These are phyloP conservation scores for Limosa lapponica DNA, from an alignment of 2,797 vertebrate species.

Conservation along the genomic window DNA sequence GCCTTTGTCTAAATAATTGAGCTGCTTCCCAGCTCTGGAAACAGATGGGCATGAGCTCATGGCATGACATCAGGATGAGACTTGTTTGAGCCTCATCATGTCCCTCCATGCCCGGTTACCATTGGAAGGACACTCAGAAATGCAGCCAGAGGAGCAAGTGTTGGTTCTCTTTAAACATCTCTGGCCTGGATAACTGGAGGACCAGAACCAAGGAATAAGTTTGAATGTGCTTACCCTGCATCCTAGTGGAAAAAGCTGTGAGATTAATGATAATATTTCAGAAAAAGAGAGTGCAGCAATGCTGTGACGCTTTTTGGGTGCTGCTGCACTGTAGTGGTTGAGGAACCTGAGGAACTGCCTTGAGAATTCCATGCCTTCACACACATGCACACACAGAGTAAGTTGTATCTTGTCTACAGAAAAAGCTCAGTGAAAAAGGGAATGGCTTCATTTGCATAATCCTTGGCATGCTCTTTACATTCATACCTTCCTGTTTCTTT, in stretches of 20 bases:
- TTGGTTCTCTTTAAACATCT: background rate
- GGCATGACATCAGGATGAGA: background rate
- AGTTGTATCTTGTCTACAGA: fast-evolving
- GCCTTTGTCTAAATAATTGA: background rate
- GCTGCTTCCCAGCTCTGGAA: background rate
- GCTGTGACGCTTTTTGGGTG: background rate
- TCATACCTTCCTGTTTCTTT: background rate
- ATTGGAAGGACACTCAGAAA: background rate
- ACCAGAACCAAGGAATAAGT: background rate
- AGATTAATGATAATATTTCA: background rate
- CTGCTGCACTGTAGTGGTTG: background rate
- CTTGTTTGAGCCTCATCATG: fast-evolving
- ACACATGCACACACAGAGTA: background rate
- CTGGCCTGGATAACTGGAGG: background rate
- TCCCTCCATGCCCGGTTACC: background rate
- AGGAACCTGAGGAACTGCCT: background rate
- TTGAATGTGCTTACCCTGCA: background rate
- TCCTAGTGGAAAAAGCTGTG: background rate
- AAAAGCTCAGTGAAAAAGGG: background rate
- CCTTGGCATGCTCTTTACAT: background rate
- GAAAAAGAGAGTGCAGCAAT: background rate
- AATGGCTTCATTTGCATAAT: background rate
- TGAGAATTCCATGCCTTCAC: background rate
- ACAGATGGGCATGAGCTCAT: background rate
- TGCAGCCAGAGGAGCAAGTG: background rate